phyloP scores from a whole-genome alignment of 2,888 invertebrate species.

The Crocallis elinguaria region DNA sequence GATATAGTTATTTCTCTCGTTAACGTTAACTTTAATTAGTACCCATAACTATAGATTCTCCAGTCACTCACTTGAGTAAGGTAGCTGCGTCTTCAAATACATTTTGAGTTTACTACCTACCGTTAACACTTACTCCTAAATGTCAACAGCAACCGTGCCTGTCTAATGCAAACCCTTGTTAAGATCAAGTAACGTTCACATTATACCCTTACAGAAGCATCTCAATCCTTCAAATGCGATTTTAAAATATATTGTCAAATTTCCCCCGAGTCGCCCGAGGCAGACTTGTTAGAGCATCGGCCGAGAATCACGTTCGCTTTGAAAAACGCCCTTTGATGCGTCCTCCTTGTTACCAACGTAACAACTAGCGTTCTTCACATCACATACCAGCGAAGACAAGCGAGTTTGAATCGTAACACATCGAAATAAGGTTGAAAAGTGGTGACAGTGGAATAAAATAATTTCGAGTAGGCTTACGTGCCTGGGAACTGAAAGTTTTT shows the following conservation, averaged over 20 bases:
- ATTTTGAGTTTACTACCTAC: no score
- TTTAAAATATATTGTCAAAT: conserved; percentile 55
- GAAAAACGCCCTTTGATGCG: conserved; percentile 74
- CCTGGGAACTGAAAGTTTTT: conserved; percentile 59
- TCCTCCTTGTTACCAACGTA: conserved; percentile 64
- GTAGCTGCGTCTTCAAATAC: no score
- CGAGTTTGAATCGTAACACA: conserved; percentile 41
- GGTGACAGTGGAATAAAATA: conserved; percentile 50
- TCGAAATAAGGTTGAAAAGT: conserved; percentile 32
- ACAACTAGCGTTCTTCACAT: conserved; percentile 64
- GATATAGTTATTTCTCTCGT: no score
- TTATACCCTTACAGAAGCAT: conserved; percentile 27
- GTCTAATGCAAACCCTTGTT: not conserved
- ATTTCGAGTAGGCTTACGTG: conserved; percentile 63
- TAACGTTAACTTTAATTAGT: no score
- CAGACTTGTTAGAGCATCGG: conserved; percentile 70
- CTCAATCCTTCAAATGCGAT: conserved; percentile 43
- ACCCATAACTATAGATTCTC: no score
- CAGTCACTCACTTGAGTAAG: no score
- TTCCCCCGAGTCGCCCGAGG: conserved; percentile 52
- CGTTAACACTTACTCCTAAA: no score
- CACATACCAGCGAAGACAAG: conserved; percentile 53
- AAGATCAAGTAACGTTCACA: conserved; percentile 9
- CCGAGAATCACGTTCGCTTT: conserved; percentile 74
- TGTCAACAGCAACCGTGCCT: no score